Evolutionary conservation across 2,797 vertebrate species (phyloP).

Genomic region (Halcyon smyrnensis): DNA sequence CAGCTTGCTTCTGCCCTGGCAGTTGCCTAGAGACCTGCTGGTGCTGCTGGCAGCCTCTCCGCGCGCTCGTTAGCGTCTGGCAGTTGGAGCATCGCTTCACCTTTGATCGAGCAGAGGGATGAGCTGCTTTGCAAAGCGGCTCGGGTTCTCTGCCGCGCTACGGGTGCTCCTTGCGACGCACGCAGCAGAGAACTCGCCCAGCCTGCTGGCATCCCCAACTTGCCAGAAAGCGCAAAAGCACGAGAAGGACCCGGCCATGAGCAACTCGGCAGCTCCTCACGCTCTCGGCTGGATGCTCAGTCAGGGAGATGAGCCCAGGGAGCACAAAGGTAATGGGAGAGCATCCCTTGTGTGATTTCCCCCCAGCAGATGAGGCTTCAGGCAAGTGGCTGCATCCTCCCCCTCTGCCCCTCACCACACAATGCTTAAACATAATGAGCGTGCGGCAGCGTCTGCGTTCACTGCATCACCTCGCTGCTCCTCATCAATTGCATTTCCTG

Average conservation of each 20-base stretch:
- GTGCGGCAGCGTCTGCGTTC: not conserved
- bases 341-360: not conserved
- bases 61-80: rapidly evolving
- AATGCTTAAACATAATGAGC: rapidly evolving
- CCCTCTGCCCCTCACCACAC: rapidly evolving
- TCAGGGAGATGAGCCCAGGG: rapidly evolving
- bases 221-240: not conserved
- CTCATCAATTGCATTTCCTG: not conserved
- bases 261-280: not conserved
- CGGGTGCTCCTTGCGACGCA: rapidly evolving
- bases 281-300: rapidly evolving
- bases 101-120: not conserved
- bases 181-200: rapidly evolving
- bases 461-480: not conserved
- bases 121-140: not conserved
- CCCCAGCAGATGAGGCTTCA: not conserved
- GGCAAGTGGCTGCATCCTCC: not conserved
- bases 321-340: rapidly evolving
- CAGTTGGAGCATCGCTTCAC: not conserved
- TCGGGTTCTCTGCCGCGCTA: not conserved
- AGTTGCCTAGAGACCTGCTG: not conserved
- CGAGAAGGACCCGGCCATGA: rapidly evolving
- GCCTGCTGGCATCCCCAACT: not conserved
- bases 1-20: not conserved
- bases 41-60: not conserved